Base-by-base conservation (phyloP, 2,113 vertebrate genomes). In the Hippoglossus stenolepis region DNA sequence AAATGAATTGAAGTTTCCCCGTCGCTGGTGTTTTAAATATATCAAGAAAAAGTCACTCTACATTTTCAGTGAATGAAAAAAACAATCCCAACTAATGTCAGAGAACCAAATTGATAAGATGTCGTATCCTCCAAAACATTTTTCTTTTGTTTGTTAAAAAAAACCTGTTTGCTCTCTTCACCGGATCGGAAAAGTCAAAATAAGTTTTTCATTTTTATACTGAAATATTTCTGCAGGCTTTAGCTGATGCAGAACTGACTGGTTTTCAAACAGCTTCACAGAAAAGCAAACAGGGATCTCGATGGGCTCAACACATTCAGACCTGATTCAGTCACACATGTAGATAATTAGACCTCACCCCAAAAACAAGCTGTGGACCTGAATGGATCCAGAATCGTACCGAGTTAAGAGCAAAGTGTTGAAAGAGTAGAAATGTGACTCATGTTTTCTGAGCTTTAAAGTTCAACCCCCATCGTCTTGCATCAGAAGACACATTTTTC, bases 21-120 rank as follows among this genome's bases (percentile, higher is more conserved):
- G 54, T 81, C 62, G 58, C 53, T 67, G 70, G 47, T 65, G 51
- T 82, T 84, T 84, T 70, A 67, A 51, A 87, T 85, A 73, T 60
- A 66, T 78, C 77, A 75, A 24, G 68, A 23, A 21, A 31, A 74
- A 59, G 64, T n/a, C 43, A 74, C 84, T 70, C 60, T 0, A 21
- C 1, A 17, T 49, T 75, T 61, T 53, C 20, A 43, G 61, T 57
- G 35, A 53, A 71, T 63, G 40, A 64, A 79, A 64, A 79, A 78
- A 80, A 80, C 31, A 12, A 74, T 45, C 53, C 10, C 6, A 43
- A n/a, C 17, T 60, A 15, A 20, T 31, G 21, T 4, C 8, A 15
- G 2, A 35, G 10, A 38, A 43, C 18, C 26, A 45, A 67, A 53
- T 7, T 24, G 51, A 7, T 17, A 68, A 53, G 56, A 35, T 4